Percentiles rank a stretch among this genome's conserved stretches.
Evolutionary conservation across 2,888 invertebrate species (phyloP).

Genomic region (Zhuqinia jingwanae): DNA sequence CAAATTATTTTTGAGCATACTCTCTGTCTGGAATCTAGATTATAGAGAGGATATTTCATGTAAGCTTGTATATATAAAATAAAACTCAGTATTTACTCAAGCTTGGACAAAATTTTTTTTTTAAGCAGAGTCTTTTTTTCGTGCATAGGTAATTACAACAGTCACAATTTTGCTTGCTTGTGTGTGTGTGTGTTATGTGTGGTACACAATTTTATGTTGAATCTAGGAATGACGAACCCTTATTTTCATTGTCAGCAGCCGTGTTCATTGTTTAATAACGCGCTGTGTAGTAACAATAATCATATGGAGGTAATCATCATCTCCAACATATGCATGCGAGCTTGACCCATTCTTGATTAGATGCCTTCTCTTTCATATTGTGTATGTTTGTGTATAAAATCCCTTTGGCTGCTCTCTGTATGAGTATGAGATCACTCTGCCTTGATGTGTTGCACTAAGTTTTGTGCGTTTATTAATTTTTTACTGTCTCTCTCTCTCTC

Average conservation of each 20-base stretch:
- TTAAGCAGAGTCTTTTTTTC: neutral
- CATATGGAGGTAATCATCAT: no score
- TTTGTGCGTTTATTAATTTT: slow-evolving; percentile 36
- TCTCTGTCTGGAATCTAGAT: slow-evolving; percentile 7
- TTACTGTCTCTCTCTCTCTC: no score
- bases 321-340: slow-evolving; percentile 52
- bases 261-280: slow-evolving; percentile 33
- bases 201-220: no score
- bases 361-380: slow-evolving; percentile 59
- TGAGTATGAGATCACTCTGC: slow-evolving; percentile 3
- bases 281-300: neutral
- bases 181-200: neutral
- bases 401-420: no score
- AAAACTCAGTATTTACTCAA: slow-evolving; percentile 15
- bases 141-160: neutral
- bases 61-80: neutral
- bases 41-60: no score
- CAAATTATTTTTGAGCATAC: neutral
- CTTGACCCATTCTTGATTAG: slow-evolving; percentile 69
- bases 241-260: slow-evolving; percentile 35
- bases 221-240: slow-evolving; percentile 15
- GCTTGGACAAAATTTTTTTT: slow-evolving; percentile 41
- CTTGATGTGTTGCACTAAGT: slow-evolving; percentile 29
- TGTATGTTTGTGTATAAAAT: slow-evolving; percentile 20
- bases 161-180: neutral